These are phyloP conservation scores for Lagopus muta DNA, from an alignment of 2,113 vertebrate species.

Conservation along the genomic window DNA sequence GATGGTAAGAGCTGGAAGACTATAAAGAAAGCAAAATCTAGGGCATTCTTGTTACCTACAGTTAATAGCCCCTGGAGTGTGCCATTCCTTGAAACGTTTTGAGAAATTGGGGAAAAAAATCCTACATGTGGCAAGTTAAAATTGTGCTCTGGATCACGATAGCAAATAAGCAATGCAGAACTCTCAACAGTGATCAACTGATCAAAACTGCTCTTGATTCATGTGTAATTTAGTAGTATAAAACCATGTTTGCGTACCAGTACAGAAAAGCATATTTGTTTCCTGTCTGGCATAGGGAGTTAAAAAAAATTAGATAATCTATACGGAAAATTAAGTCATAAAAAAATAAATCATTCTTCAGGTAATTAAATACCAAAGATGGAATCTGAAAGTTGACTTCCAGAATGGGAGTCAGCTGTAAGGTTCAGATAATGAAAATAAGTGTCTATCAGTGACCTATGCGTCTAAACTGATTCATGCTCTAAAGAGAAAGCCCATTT, in stretches of 20 bases:
- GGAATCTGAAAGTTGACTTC: neutral
- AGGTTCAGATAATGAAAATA: neutral
- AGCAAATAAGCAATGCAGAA: neutral
- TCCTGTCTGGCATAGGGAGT: neutral
- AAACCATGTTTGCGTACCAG: neutral
- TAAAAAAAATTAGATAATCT: neutral
- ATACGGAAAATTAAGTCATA: neutral
- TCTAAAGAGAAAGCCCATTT: neutral
- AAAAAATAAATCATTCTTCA: neutral
- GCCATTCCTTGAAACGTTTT: rapidly evolving
- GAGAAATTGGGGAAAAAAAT: neutral
- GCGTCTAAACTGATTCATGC: neutral
- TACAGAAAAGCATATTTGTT: neutral
- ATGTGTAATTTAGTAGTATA: neutral
- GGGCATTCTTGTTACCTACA: neutral
- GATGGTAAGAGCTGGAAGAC: neutral
- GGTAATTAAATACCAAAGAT: neutral
- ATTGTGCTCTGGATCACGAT: neutral
- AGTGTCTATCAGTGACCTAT: neutral
- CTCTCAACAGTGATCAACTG: neutral
- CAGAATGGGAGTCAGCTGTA: neutral
- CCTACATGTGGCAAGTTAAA: neutral
- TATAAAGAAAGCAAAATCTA: neutral
- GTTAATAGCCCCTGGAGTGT: neutral
- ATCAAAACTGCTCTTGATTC: neutral